phyloP scores from a whole-genome alignment of 1,140 invertebrate species.

The Drosophila nigrodunni region DNA sequence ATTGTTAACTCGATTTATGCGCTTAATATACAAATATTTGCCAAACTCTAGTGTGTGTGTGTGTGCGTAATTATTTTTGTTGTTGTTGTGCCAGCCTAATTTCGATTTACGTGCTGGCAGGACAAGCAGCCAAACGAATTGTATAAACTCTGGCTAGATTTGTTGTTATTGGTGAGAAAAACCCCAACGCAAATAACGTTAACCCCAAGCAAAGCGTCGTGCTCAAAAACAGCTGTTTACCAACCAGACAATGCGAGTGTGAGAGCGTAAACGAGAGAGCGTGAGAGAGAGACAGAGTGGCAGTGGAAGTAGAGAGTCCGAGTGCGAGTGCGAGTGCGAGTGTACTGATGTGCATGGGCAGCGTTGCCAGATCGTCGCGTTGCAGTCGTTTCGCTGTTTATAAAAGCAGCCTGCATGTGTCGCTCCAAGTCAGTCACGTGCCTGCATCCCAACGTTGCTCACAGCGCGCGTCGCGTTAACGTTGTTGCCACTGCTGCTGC shows the following conservation, averaged over 20 bases:
- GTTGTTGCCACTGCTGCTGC: conserved; percentile 35
- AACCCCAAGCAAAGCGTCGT: conserved; percentile 35
- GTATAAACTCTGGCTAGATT: conserved; percentile 20
- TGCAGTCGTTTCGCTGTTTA: conserved; percentile 53
- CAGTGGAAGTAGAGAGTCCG: conserved; percentile 23
- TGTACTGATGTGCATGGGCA: conserved; percentile 40
- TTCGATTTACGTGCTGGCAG: background rate
- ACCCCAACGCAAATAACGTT: conserved; percentile 30
- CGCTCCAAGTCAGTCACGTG: conserved; percentile 77
- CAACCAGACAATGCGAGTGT: conserved; percentile 17
- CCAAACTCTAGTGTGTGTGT: too few relatives aligned
- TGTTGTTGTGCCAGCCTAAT: background rate
- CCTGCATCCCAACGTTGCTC: conserved; percentile 64
- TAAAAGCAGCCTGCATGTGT: conserved; percentile 71
- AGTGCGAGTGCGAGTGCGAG: background rate
- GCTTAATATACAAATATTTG: background rate
- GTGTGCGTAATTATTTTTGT: conserved; percentile 3
- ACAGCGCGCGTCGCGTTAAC: conserved; percentile 51
- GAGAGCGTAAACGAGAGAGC: conserved; percentile 20
- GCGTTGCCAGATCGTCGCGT: conserved; percentile 69
- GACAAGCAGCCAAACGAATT: background rate
- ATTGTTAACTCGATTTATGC: conserved; percentile 4
- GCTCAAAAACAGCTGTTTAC: conserved; percentile 63
- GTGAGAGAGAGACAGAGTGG: conserved; percentile 16
- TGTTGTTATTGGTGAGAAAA: conserved; percentile 30